Conservation (phyloP, 92 coral and sea anemone species). For the Paragorgia papillata region DNA sequence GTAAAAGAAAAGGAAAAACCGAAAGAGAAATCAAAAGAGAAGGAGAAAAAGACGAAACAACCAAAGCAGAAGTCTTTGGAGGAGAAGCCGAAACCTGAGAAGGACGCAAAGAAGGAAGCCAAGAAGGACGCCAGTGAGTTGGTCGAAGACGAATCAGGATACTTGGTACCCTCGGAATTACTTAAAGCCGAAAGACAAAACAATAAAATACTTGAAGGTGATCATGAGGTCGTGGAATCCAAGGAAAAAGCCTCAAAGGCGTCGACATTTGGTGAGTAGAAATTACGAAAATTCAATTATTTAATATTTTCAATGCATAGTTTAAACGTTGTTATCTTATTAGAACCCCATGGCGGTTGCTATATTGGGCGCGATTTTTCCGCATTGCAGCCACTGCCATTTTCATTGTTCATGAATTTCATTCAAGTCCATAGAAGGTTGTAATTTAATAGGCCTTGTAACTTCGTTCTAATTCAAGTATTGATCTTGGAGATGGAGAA, state of each 20-base stretch:
- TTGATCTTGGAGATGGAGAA: no score
- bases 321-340: no score
- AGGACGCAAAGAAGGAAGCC: not conserved
- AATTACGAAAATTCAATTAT: no score
- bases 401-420: no score
- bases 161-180: not conserved
- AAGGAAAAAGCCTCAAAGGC: not conserved
- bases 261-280: not conserved
- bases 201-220: not conserved
- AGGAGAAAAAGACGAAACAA: conserved; percentile 2
- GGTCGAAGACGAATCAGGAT: not conserved
- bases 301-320: no score
- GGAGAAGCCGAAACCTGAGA: no score
- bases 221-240: not conserved
- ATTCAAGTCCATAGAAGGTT: no score
- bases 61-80: not conserved
- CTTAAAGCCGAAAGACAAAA: not conserved
- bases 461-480: no score
- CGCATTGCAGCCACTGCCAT: no score
- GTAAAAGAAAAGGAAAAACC: not conserved
- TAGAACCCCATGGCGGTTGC: no score
- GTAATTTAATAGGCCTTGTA: no score
- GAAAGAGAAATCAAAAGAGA: conserved; percentile 4
- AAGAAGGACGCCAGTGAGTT: not conserved
- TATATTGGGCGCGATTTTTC: no score